Evolutionary conservation across 2,888 invertebrate genomes (phyloP), one percentile per base, ranked within the genome.

Genomic region (Allacma fusca): DNA sequence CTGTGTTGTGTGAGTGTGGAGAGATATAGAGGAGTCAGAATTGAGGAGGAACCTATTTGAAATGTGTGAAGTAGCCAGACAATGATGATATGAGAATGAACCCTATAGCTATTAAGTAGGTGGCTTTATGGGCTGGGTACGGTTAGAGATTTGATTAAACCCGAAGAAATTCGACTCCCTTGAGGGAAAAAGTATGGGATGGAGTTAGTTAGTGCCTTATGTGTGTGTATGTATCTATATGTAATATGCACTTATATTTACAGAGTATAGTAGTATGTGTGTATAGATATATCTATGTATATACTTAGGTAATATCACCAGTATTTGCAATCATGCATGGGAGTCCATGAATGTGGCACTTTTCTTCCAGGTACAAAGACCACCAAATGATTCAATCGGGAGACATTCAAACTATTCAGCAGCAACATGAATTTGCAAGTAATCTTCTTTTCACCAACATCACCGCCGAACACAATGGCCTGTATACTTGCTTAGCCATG

Each of bases 401-500:
- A 44, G 77, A 77, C 72, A 72, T 77, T 34, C 72, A 72, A 34
- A 72, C 67, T 12, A 64, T 72, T 50, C 72, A 87, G 69, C 86
- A 86, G 73, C 85, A 85, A 70, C 85, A 85, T 73, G 84, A 85
- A 75, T 86, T 86, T 80, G 85, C 85, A 29, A 86, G 86, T 85
- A 87, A 85, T 81, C 85, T 85, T 83, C 85, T 86, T 67, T 86
- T 86, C 81, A 85, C 85, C 76, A 85, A 86, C 78, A 82, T 86
- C 59, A 84, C 85, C 1, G 86, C 85, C 0, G 80, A 85, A 24
- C 89, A 89, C 84, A 87, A 88, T 75, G 90, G 89, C 9, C 87
- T 88, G 83, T 90, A 89, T 85, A 89, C 89, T 1, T 90, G 90
- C 78, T 86, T 87, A 50, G 89, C 89, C 40, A 87, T 86, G 81